phyloP scores from a whole-genome alignment of 2,113 vertebrate genomes.

The Narcine bancroftii region DNA sequence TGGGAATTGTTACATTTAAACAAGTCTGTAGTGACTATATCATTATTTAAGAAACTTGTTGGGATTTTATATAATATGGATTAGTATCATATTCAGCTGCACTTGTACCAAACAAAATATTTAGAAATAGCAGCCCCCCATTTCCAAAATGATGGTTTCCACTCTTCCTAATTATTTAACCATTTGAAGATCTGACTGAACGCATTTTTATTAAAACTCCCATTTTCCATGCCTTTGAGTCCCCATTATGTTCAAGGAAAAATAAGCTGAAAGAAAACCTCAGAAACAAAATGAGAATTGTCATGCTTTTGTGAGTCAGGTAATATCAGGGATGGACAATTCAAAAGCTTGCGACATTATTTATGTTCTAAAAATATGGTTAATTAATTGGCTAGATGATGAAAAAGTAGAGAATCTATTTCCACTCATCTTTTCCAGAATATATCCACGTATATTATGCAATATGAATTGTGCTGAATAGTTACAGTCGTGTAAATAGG shows the following conservation, averaged over 20 bases:
- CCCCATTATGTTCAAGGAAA: neutral
- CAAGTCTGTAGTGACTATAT: constrained; percentile 11
- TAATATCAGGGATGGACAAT: neutral
- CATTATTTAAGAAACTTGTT: constrained; percentile 7
- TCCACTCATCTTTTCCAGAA: neutral
- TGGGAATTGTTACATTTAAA: constrained; percentile 29
- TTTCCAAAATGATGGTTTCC: neutral
- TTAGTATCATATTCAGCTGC: neutral
- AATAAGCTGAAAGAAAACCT: neutral
- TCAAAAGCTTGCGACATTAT: neutral
- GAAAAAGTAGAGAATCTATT: constrained; percentile 18
- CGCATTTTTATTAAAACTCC: neutral
- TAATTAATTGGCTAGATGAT: neutral
- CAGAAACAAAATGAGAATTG: neutral
- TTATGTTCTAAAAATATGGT: constrained; percentile 18
- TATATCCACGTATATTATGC: neutral
- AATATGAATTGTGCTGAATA: constrained; percentile 12
- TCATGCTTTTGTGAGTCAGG: neutral
- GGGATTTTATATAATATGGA: neutral
- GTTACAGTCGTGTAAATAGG: neutral
- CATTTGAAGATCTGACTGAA: neutral
- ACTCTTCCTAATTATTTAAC: neutral
- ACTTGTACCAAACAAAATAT: neutral
- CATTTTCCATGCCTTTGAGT: neutral
- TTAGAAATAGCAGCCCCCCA: neutral